A percentile compares a stretch with the other conserved stretches of the same genome.
phyloP scores from a whole-genome alignment of 2,113 vertebrate genomes.

The Emydura subglobosa region DNA sequence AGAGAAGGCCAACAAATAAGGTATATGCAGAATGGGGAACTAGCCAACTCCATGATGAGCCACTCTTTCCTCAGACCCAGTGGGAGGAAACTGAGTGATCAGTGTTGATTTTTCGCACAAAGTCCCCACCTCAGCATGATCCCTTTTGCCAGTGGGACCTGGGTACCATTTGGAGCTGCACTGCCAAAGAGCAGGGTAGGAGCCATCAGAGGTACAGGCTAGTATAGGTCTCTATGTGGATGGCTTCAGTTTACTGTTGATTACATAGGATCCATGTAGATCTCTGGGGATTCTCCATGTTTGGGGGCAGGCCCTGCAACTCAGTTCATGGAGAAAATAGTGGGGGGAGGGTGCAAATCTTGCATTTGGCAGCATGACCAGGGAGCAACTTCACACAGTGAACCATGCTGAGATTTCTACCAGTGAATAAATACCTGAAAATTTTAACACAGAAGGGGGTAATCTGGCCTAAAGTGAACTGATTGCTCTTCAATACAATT shows the following conservation, averaged over 20 bases:
- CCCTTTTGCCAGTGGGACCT: not conserved
- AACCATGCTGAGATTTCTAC: not conserved
- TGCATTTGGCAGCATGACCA: not conserved
- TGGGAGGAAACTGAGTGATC: not conserved
- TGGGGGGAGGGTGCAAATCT: not conserved
- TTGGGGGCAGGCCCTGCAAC: not conserved
- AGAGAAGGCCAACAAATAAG: too few species aligned
- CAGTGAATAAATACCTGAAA: not conserved
- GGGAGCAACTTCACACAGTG: not conserved
- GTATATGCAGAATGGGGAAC: not conserved
- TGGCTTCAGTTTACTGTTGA: not conserved
- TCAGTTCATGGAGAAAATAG: not conserved
- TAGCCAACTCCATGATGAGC: not conserved
- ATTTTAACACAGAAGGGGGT: not conserved
- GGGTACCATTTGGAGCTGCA: not conserved
- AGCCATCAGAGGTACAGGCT: not conserved
- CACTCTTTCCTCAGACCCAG: not conserved
- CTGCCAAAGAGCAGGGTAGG: not conserved
- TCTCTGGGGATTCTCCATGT: not conserved
- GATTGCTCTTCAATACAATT: not conserved
- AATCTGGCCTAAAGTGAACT: not conserved
- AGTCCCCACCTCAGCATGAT: not conserved
- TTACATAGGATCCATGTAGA: not conserved
- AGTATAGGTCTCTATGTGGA: not conserved
- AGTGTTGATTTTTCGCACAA: not conserved